phyloP scores from a whole-genome alignment of 2,888 invertebrate species.

The Keiferia lycopersicella region DNA sequence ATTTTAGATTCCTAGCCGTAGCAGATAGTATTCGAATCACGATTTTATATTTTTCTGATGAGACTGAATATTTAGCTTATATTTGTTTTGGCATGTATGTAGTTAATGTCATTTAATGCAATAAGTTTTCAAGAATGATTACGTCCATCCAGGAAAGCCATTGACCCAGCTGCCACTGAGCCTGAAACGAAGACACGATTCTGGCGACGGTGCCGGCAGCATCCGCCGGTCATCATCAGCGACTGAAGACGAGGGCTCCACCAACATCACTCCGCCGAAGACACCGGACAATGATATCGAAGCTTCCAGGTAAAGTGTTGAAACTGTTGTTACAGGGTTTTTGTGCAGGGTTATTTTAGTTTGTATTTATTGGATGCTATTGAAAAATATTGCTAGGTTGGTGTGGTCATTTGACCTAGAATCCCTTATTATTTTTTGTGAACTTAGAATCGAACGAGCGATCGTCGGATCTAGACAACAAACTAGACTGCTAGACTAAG shows the following conservation, averaged over 20 bases:
- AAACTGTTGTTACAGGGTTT: not conserved
- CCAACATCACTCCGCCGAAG: slow-evolving; percentile 76
- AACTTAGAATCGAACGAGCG: too few relatives aligned
- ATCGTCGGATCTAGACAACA: too few relatives aligned
- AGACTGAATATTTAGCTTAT: too few relatives aligned
- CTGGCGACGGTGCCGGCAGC: slow-evolving; percentile 67
- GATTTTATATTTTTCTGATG: too few relatives aligned
- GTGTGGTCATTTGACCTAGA: too few relatives aligned
- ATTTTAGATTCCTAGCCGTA: too few relatives aligned
- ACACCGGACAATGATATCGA: slow-evolving; percentile 77
- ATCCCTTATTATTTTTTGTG: too few relatives aligned
- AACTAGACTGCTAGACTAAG: not conserved
- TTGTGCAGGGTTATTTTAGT: too few relatives aligned
- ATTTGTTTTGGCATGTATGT: not conserved
- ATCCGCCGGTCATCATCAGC: slow-evolving; percentile 71
- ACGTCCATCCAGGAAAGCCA: slow-evolving; percentile 59
- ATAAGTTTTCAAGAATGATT: not conserved
- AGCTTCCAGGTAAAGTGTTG: slow-evolving; percentile 61
- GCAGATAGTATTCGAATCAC: too few relatives aligned
- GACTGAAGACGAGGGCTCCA: slow-evolving; percentile 76
- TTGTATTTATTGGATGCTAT: too few relatives aligned
- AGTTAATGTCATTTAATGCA: too few relatives aligned
- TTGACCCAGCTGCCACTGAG: slow-evolving; percentile 71
- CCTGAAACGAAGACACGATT: slow-evolving; percentile 70
- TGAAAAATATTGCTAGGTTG: too few relatives aligned